These are phyloP conservation scores for Haliaeetus vocifer DNA, from an alignment of 2,797 vertebrate genomes.

Conservation along the genomic window DNA sequence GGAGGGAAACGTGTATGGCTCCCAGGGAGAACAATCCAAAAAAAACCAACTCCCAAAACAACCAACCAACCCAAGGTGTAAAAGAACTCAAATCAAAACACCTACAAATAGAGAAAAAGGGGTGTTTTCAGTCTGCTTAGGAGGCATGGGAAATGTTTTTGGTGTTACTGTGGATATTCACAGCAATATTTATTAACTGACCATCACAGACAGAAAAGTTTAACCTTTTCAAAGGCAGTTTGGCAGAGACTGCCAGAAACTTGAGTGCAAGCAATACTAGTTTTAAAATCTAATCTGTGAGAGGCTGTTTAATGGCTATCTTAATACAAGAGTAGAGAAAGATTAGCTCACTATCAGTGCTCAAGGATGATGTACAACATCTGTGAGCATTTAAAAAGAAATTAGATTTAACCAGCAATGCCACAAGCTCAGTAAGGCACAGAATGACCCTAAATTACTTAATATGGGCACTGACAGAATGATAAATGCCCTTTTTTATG, in stretches of 20 bases:
- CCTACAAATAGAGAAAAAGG: background rate
- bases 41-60: too few relatives aligned
- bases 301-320: background rate
- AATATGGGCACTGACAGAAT: background rate
- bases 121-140: background rate
- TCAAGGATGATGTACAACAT: background rate
- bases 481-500: background rate
- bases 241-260: background rate
- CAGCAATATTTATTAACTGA: background rate
- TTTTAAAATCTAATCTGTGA: background rate
- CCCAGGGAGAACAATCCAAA: background rate
- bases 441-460: background rate
- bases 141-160: background rate
- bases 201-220: background rate
- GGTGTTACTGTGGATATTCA: background rate
- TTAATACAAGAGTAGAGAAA: background rate
- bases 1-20: background rate
- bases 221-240: background rate
- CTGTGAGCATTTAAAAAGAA: background rate
- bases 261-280: background rate
- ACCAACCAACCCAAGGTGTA: too few relatives aligned
- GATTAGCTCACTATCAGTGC: background rate
- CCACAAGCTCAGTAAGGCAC: background rate
- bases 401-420: background rate
- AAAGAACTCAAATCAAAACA: background rate